Evolutionary conservation across 2,113 vertebrate genomes (phyloP).

Genomic region (Eupsittula cactorum): DNA sequence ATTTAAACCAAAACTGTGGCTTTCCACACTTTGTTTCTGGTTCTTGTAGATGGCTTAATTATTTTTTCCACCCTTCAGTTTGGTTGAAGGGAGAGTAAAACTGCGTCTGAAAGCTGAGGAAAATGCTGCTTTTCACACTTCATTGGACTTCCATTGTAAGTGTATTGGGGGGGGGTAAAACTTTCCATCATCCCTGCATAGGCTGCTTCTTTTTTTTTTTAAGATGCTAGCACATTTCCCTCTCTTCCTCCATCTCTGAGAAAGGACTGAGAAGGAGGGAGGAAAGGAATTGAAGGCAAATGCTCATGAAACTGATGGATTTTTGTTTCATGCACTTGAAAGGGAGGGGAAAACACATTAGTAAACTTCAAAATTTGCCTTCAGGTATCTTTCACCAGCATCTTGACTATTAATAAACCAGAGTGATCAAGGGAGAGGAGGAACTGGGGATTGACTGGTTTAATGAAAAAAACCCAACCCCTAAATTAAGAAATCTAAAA

Average conservation of each 20-base stretch:
- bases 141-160: not conserved
- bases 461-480: not conserved
- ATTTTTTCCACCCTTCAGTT: not conserved
- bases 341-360: not conserved
- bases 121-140: not conserved
- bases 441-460: not conserved
- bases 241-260: not conserved
- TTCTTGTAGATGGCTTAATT: not conserved
- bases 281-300: not conserved
- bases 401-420: not conserved
- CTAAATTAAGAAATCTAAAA: not conserved
- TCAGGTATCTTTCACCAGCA: not conserved
- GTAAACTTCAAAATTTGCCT: not conserved
- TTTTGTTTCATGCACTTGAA: not conserved
- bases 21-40: not conserved
- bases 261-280: not conserved
- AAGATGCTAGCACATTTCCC: not conserved
- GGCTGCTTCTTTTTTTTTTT: not conserved
- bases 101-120: not conserved
- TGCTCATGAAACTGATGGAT: not conserved
- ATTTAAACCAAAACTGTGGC: not conserved
- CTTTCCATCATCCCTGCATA: not conserved
- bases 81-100: not conserved
- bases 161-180: not conserved
- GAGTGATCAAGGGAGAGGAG: not conserved